These are phyloP conservation scores for Acanthoscelides obtectus DNA, from an alignment of 2,888 invertebrate genomes.

Conservation along the genomic window DNA sequence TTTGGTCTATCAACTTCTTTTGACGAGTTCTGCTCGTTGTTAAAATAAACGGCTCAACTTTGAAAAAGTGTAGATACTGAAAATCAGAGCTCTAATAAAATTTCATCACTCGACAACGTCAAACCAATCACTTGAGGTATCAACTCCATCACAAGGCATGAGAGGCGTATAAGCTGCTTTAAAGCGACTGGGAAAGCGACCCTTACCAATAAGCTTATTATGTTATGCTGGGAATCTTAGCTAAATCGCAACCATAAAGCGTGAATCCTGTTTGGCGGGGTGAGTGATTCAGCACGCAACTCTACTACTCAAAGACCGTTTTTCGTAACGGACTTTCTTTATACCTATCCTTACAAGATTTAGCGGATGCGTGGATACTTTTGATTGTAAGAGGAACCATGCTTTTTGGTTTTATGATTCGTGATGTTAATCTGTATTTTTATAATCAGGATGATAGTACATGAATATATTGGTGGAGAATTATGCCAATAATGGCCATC, in stretches of 20 bases:
- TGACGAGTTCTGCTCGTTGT: too few relatives aligned
- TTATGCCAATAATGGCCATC: too few relatives aligned
- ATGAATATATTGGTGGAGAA: too few relatives aligned
- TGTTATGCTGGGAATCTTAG: background rate
- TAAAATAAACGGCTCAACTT: too few relatives aligned
- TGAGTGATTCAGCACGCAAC: background rate
- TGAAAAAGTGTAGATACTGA: too few relatives aligned
- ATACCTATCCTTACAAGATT: background rate
- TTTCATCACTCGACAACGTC: background rate
- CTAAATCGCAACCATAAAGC: background rate
- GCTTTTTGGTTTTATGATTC: background rate
- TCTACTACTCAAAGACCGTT: background rate
- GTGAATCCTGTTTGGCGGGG: background rate
- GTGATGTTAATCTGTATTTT: too few relatives aligned
- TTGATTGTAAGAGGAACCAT: background rate
- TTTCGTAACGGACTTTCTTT: background rate
- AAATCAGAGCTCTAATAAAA: background rate
- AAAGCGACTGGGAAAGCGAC: background rate
- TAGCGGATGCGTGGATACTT: background rate
- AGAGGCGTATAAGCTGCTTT: background rate
- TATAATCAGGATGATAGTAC: too few relatives aligned
- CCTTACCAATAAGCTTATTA: background rate
- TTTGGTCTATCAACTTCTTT: too few relatives aligned
- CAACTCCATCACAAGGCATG: background rate
- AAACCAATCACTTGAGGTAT: background rate